These are phyloP conservation scores for Galerucella calmariensis DNA, from an alignment of 2,888 invertebrate species.

Conservation along the genomic window DNA sequence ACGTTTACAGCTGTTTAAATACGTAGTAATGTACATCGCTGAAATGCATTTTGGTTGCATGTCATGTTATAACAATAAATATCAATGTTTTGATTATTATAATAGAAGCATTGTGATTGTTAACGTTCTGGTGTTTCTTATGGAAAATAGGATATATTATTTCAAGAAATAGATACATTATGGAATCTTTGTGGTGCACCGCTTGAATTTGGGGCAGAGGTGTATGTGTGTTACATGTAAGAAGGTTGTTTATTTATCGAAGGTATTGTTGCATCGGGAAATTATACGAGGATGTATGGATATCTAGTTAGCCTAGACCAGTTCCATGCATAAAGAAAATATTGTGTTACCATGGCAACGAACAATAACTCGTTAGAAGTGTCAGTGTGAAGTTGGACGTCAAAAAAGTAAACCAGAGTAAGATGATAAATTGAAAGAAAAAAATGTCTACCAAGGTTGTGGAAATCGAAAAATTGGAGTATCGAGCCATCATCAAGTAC, in stretches of 20 bases:
- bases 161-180: neutral
- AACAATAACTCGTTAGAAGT: no score
- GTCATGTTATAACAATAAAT: neutral
- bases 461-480: no score
- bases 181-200: neutral
- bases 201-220: neutral
- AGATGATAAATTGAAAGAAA: no score
- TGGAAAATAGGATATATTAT: neutral
- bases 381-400: no score
- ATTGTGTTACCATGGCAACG: no score
- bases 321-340: no score
- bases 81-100: conserved; percentile 4
- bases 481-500: no score
- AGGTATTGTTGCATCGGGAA: neutral
- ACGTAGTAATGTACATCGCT: conserved; percentile 1
- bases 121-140: neutral
- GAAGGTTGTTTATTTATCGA: neutral
- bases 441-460: no score
- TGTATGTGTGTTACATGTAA: neutral
- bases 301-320: no score
- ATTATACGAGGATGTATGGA: no score
- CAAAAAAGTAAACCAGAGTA: no score
- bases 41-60: neutral
- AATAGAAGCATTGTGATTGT: neutral
- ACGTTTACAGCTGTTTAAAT: conserved; percentile 12